phyloP scores from a whole-genome alignment of 92 coral and sea anemone species.

The Zoanthus sociatus region DNA sequence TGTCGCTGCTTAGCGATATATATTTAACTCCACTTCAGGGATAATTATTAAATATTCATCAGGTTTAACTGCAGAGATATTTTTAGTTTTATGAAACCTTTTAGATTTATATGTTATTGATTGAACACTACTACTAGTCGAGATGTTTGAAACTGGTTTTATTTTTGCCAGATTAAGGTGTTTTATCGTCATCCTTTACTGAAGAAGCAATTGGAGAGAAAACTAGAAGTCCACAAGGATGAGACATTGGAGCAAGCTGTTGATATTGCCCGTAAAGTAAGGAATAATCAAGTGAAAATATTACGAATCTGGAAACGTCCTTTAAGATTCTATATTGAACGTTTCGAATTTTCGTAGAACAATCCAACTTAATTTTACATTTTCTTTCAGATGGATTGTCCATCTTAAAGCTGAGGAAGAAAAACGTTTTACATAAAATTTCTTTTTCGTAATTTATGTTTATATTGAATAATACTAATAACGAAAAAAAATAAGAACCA shows the following conservation, averaged over 20 bases:
- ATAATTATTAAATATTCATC: too few relatives aligned
- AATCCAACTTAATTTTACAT: too few relatives aligned
- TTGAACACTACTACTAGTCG: not conserved
- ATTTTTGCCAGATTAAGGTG: conserved; percentile 79
- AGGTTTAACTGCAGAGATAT: too few relatives aligned
- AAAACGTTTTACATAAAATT: not conserved
- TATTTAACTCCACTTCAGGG: too few relatives aligned
- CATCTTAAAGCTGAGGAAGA: not conserved
- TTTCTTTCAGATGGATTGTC: too few relatives aligned
- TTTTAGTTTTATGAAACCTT: not conserved
- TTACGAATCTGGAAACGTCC: not conserved
- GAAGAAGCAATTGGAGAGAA: conserved; percentile 71
- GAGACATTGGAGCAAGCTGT: conserved; percentile 79
- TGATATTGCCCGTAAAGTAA: conserved; percentile 74
- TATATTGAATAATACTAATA: too few relatives aligned
- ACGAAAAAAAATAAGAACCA: too few relatives aligned
- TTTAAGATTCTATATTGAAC: not conserved
- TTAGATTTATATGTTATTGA: not conserved
- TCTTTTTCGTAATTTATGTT: too few relatives aligned
- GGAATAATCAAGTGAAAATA: not conserved
- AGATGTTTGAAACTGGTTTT: not conserved
- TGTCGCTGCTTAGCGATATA: too few relatives aligned
- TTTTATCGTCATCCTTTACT: conserved; percentile 83
- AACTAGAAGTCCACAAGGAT: conserved; percentile 93
- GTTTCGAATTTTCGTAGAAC: not conserved